A percentile compares a stretch with the other conserved stretches of the same genome.
phyloP scores from a whole-genome alignment of 30 jellyfish, hydroid and myxozoan species.

The Phacellophora camtschatica region DNA sequence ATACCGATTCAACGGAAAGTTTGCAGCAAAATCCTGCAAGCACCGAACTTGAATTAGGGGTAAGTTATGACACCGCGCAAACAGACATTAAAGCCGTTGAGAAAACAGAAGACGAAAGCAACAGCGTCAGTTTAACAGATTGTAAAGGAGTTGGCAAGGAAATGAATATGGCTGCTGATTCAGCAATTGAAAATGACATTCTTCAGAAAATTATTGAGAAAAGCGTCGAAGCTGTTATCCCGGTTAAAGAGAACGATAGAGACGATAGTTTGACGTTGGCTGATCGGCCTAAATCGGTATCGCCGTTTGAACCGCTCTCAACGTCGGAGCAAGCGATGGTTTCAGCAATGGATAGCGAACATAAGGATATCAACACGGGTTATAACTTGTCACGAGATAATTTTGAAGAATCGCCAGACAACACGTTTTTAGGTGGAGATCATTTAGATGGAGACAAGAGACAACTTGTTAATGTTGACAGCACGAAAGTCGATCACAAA shows the following conservation, averaged over 20 bases:
- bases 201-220: not conserved
- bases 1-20: slow-evolving; percentile 54
- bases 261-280: not conserved
- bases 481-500: not conserved
- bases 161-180: not conserved
- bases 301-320: slow-evolving; percentile 45
- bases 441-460: not conserved
- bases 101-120: not conserved
- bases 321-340: slow-evolving; percentile 46
- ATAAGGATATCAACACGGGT: not conserved
- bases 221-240: not conserved
- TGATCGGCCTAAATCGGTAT: not conserved
- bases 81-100: not conserved
- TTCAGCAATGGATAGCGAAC: not conserved
- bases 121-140: too few species aligned
- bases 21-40: slow-evolving; percentile 52
- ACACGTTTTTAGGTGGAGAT: not conserved
- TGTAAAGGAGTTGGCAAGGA: not conserved
- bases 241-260: not conserved
- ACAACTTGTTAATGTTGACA: not conserved
- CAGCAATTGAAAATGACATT: not conserved
- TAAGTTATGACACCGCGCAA: slow-evolving; percentile 6
- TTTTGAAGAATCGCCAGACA: not conserved
- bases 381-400: not conserved
- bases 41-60: not conserved